Percentiles rank a stretch among this genome's conserved stretches.
Evolutionary conservation across 2,888 invertebrate genomes (phyloP).

Genomic region (Halictus ligatus): DNA sequence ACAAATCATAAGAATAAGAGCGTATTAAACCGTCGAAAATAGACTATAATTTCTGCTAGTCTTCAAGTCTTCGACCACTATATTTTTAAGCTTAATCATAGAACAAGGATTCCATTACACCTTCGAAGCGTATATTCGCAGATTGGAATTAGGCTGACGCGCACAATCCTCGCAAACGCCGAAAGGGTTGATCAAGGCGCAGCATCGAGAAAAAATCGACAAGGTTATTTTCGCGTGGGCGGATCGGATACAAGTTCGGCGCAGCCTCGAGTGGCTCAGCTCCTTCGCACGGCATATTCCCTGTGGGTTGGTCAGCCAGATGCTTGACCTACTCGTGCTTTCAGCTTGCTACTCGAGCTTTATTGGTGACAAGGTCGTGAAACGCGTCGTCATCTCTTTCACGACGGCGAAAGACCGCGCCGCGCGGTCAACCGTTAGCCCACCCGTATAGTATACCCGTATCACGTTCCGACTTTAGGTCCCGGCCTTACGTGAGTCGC

Average conservation of each 20-base stretch:
- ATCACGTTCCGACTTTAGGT: neutral
- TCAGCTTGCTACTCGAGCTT: conserved; percentile 48
- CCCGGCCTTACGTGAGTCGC: conserved; percentile 27
- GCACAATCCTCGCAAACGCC: neutral
- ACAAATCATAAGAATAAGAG: no score
- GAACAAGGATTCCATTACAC: no score
- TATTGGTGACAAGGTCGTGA: conserved; percentile 59
- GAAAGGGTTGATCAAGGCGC: neutral
- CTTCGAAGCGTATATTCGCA: neutral
- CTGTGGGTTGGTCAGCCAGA: conserved; percentile 50
- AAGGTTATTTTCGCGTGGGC: neutral
- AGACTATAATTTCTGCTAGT: no score
- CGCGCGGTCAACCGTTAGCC: conserved; percentile 10
- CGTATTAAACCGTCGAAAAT: no score
- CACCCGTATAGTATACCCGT: conserved; percentile 1
- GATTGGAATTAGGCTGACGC: neutral
- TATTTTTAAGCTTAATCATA: no score
- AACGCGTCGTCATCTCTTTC: conserved; percentile 50
- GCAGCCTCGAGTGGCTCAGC: conserved; percentile 3
- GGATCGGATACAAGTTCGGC: conserved; percentile 11
- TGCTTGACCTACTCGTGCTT: conserved; percentile 60
- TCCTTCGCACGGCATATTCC: conserved; percentile 11
- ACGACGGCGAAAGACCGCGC: conserved; percentile 10
- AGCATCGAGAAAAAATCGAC: conserved; percentile 6
- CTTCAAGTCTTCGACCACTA: no score